Percentiles rank a stretch among this genome's conserved stretches.
These are phyloP conservation scores for Turnix velox DNA, from an alignment of 2,113 vertebrate species.

Conservation along the genomic window DNA sequence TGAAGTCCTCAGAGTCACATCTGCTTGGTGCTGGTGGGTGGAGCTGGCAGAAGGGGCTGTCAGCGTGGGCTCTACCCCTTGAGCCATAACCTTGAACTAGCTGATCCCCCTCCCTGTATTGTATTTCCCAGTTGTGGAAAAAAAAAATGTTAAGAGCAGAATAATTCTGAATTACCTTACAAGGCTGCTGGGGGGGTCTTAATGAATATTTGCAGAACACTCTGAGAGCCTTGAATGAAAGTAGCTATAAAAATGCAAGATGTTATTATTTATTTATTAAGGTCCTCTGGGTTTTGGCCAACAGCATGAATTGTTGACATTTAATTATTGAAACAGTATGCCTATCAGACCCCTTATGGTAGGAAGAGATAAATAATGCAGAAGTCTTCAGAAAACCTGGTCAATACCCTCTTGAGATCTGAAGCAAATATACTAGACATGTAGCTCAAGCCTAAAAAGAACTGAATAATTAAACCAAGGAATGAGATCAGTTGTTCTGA, in stretches of 20 bases:
- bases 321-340: slow-evolving; percentile 70
- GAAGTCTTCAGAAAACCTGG: slow-evolving; percentile 64
- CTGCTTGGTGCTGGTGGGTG: not conserved
- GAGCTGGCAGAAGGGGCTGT: not conserved
- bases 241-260: slow-evolving; percentile 56
- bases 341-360: slow-evolving; percentile 59
- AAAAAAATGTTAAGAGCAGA: not conserved
- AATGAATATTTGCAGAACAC: slow-evolving; percentile 25
- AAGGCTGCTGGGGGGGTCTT: not conserved
- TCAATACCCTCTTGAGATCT: slow-evolving; percentile 49
- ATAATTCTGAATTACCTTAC: not conserved
- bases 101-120: not conserved
- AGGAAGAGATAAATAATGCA: slow-evolving; percentile 70
- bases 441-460: slow-evolving; percentile 29
- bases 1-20: not conserved
- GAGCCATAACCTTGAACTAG: not conserved
- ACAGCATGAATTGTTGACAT: slow-evolving; percentile 68
- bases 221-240: slow-evolving; percentile 48
- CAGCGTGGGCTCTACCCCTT: rapidly evolving
- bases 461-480: slow-evolving; percentile 64
- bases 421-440: slow-evolving; percentile 45
- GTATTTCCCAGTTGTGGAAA: rapidly evolving
- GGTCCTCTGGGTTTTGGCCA: slow-evolving; percentile 59
- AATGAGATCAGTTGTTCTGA: slow-evolving; percentile 46
- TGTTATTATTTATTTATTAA: slow-evolving; percentile 59